Evolutionary conservation across 1,140 invertebrate species (phyloP), one percentile per base, ranked within the genome.

Genomic region (Bombus polaris): DNA sequence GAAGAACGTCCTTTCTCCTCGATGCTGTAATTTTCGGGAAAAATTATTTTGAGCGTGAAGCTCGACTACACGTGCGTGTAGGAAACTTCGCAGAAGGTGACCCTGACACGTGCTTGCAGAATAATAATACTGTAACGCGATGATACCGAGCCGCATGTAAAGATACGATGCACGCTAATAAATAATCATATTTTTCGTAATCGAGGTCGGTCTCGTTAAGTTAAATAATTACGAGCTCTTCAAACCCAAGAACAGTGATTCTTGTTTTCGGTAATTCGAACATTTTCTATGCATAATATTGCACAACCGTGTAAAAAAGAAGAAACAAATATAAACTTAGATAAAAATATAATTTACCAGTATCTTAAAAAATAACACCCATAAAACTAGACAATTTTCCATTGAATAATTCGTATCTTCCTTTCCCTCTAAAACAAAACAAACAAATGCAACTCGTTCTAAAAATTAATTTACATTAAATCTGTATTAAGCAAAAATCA

Each of bases 51-150:
- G 12, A 73, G 80, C 80, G 53, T 28, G 42, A 71, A 57, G 39
- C 47, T 44, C 18, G 44, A n/a, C 53, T 59, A 42, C 70, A 73
- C 62, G 39, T 42, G 65, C 22, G 79, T 57, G 70, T 44, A 62
- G 12, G 37, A 44, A 79, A 47, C 35, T 74, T 47, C 80, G 53
- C 37, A 18, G 47, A 82, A 82, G 53, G 80, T 82, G 80, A 74
- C 80, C 80, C 47, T 82, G 70, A 74, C 80, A 82, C 80, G 80
- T 82, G 80, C 47, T 82, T 44, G 70, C 70, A 73, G 70, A 82
- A 82, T 82, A 74, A 74, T n/a, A 74, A 65, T 65, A 74, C 32
- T 32, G n/a, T 65, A 73, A 73, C 70, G 13, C 53, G n/a, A 22
- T 28, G 65, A 80, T 70, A 53, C 15, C 1, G 28, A 42, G 32